Conservation (phyloP, 2,888 invertebrate genomes). For the Perizoma flavofasciatum region DNA sequence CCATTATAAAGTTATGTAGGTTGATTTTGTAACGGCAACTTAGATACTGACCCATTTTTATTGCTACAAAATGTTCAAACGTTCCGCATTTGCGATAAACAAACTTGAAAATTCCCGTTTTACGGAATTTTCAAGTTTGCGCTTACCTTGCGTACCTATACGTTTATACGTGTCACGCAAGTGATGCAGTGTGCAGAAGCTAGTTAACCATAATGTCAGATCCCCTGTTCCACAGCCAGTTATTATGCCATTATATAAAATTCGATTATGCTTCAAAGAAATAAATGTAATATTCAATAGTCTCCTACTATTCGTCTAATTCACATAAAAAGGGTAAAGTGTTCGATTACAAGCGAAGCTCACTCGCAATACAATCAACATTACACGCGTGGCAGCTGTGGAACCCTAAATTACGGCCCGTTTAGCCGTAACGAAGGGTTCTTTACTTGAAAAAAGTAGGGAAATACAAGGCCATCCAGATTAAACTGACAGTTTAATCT, state of each 20-base stretch:
- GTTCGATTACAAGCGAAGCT: conserved; percentile 60
- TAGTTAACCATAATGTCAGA: not conserved
- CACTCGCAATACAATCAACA: conserved; percentile 78
- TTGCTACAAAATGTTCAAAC: no score
- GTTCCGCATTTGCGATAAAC: no score
- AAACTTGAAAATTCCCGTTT: no score
- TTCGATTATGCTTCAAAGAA: conserved; percentile 16
- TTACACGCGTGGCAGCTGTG: conserved; percentile 77
- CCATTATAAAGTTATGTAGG: conserved; percentile 17
- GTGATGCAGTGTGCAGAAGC: no score
- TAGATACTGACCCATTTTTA: no score
- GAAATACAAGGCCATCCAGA: conserved; percentile 61
- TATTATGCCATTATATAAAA: conserved; percentile 18
- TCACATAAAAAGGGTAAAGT: conserved; percentile 60
- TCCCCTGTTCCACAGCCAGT: conserved; percentile 1
- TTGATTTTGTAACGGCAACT: not conserved
- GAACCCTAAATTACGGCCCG: conserved; percentile 75
- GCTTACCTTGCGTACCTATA: no score
- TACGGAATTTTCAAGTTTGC: no score
- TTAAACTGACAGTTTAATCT: conserved; percentile 80
- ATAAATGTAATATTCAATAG: conserved; percentile 29
- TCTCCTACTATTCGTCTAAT: conserved; percentile 44
- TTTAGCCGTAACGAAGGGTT: conserved; percentile 71
- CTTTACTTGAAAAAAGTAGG: conserved; percentile 51
- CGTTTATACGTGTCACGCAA: no score